Percentiles rank a stretch among this genome's conserved stretches.
Conservation (phyloP, 2,797 vertebrate genomes). For the Holocentrus rufus region DNA sequence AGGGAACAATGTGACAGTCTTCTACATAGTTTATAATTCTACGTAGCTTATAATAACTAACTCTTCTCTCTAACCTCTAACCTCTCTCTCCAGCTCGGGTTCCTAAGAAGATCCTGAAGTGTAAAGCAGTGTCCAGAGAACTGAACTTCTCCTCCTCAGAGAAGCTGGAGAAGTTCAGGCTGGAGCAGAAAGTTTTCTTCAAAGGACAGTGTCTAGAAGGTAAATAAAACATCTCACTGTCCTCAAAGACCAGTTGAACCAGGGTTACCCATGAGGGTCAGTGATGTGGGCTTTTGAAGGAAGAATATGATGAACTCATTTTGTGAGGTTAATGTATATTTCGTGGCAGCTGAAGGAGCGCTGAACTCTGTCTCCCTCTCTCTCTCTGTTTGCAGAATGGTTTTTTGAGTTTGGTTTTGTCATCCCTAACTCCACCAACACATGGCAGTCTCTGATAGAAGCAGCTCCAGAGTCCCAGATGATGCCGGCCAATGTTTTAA, state of each 20-base stretch:
- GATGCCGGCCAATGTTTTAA: slow-evolving; percentile 99
- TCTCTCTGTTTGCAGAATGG: slow-evolving; percentile 86
- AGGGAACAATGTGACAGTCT: too few species aligned
- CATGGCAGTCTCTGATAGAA: slow-evolving; percentile 99
- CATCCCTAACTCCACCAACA: slow-evolving; percentile 99
- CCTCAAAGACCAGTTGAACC: too few species aligned
- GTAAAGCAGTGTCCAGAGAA: slow-evolving; percentile 98
- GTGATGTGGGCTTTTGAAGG: too few species aligned
- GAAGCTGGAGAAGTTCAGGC: slow-evolving; percentile 98
- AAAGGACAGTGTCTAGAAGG: slow-evolving; percentile 99
- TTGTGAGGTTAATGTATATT: not conserved
- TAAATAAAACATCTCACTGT: slow-evolving; percentile 60
- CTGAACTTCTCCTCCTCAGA: slow-evolving; percentile 97
- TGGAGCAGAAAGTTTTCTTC: slow-evolving; percentile 99
- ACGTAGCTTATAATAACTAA: too few species aligned
- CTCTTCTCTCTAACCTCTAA: too few species aligned
- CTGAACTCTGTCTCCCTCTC: slow-evolving; percentile 21
- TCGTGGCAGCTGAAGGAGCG: not conserved
- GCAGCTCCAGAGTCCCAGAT: slow-evolving; percentile 99
- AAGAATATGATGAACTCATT: too few species aligned
- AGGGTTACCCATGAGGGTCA: too few species aligned
- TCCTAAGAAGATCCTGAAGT: slow-evolving; percentile 99
- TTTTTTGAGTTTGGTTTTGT: slow-evolving; percentile 99
- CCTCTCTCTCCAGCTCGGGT: slow-evolving; percentile 86
- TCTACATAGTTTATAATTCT: too few species aligned